Conservation (phyloP, 2,888 invertebrate genomes). For the Digitonthophagus gazella region DNA sequence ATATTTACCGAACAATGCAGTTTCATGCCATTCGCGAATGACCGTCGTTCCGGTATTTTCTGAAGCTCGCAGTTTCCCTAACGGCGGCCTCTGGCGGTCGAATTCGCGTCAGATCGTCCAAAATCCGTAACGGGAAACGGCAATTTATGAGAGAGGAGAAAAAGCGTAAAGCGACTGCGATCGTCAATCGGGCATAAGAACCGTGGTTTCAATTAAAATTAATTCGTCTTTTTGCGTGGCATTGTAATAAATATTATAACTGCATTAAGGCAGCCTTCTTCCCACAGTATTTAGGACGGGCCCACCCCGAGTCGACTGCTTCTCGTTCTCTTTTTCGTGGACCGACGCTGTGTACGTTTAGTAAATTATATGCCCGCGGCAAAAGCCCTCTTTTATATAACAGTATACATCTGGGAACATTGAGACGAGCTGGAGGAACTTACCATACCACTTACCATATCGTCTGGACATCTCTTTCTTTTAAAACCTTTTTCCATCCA, state of each 20-base stretch:
- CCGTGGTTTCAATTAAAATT: constrained; percentile 12
- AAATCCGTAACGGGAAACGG: neutral
- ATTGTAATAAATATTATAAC: constrained; percentile 16
- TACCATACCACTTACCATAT: constrained; percentile 23
- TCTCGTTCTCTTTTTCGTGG: constrained; percentile 17
- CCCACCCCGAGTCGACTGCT: constrained; percentile 32
- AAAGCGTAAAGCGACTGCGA: neutral
- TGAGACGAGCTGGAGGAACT: constrained; percentile 19
- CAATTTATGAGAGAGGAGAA: neutral
- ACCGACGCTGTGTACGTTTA: constrained; percentile 33
- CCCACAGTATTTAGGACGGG: constrained; percentile 38
- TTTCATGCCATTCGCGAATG: neutral
- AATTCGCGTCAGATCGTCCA: neutral
- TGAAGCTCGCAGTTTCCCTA: too few relatives aligned
- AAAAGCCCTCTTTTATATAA: constrained; percentile 36
- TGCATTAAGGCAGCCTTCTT: constrained; percentile 25
- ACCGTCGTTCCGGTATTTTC: neutral
- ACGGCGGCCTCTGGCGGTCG: too few relatives aligned
- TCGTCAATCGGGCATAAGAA: neutral
- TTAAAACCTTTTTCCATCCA: neutral
- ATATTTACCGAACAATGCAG: neutral
- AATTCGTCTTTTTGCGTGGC: constrained; percentile 13
- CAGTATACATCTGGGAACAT: constrained; percentile 33
- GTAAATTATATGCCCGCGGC: constrained; percentile 37
- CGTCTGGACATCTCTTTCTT: constrained; percentile 21